Base-by-base conservation (phyloP, 2,888 invertebrate species). In the Macrosoma leucophasiata region DNA sequence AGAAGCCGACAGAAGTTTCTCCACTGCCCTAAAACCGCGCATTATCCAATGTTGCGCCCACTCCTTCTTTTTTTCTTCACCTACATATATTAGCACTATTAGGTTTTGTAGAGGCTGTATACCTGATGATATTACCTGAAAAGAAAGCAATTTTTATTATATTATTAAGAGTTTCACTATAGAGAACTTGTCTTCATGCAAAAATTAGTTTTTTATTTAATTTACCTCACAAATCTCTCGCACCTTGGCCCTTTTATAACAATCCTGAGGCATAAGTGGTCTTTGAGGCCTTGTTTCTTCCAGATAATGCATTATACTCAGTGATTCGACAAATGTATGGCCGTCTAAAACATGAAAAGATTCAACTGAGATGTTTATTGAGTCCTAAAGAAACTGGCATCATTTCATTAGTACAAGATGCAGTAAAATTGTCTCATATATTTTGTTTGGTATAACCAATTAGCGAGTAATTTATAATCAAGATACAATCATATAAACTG, bases 91-190 rank as follows among this genome's bases (percentile, higher is more conserved):
- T 7, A 97, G 84, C 3, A 97, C 95, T 44, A 90, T 89, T 23
- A 96, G 84, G 79, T 98, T 98, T 76, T 98, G 98, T 20, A 98
- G 76, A 0, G 98, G 98, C 71, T 99, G 98, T 54, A 98, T 97
- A 22, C 97, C 97, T 12, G 96, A 93, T 12, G 93, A 91, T 58
- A 99, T 96, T 3, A 93, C 74, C 85, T 85, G 62, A 3, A 71
- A 61, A 26, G 29, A 9, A n/a, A 13, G n/a, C n/a, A 9, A 24
- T 21, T 30, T 13, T 13, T 6, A 33, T 26, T 3, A 19, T 9
- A 9, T 3, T 25, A 15, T n/a, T 12, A 5, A 11, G 12, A 9
- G 4, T 9, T 23, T 23, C 9, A 23, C 6, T 20, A 19, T 2
- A n/a, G 10, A 4, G 8, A 22, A 22, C 10, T 7, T 2, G 8